Base-by-base conservation (phyloP, 1,140 invertebrate species). In the Drosophila kohkoa region DNA sequence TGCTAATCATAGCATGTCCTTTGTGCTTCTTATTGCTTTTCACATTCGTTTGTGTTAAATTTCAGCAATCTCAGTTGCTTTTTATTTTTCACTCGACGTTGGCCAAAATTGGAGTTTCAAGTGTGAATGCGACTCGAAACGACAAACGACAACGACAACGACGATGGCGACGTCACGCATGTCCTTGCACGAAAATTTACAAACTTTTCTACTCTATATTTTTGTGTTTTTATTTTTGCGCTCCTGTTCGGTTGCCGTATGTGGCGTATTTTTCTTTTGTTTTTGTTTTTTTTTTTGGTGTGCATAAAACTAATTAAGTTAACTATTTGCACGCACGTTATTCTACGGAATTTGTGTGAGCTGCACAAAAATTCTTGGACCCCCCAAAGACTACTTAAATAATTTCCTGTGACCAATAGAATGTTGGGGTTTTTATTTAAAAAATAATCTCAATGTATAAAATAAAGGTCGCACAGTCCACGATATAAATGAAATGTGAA, bases 281-380 rank as follows among this genome's bases (percentile, higher is more conserved):
- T 25, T 25, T 77, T 68, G 52, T 28, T 51, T 35, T 45, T 35
- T 25, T 25, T 77, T 68, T 64, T 41, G 43, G 65, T 65, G 64
- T 65, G 81, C 73, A 79, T 80, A 83, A 82, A 83, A 80, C 81
- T 83, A 83, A 83, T 83, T 83, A 83, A 80, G 62, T 83, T 69
- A 62, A 48, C 67, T 79, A 79, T 83, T 82, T 83, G 71, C 81
- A 75, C 55, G 54, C 55, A 59, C 45, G 43, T 51, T 28, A 30
- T 51, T 52, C 20, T 28, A 1, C 16, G 45, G 46, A 15, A 38
- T 51, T 54, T 64, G 13, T 41, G 54, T 5, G n/a, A 62, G 16
- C n/a, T 46, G 11, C 43, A 32, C 6, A 6, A 62, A 25, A 15
- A 28, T 25, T 38, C n/a, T 55, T 55, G 13, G 3, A 10, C 35